Evolutionary conservation across 2,888 invertebrate species (phyloP).

Genomic region (Oconnorella tubifera): DNA sequence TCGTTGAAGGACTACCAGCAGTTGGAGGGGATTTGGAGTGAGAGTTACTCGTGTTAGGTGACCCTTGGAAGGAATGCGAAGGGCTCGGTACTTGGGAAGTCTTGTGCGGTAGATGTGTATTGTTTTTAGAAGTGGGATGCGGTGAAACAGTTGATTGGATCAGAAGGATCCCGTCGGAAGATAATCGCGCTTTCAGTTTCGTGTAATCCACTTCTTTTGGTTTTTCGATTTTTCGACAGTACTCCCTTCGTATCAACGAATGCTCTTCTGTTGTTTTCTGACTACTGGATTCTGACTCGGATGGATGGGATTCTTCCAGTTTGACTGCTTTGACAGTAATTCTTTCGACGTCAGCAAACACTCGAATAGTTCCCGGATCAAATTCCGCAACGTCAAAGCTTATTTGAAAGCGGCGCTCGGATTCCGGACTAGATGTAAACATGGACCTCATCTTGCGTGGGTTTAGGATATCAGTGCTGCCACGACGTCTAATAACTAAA

Average conservation of each 20-base stretch:
- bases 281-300: background rate
- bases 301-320: constrained; percentile 2
- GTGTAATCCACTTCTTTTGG: constrained; percentile 33
- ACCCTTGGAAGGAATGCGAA: constrained; percentile 33
- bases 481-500: constrained; percentile 26
- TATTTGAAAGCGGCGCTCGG: constrained; percentile 30
- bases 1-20: background rate
- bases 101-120: constrained; percentile 6
- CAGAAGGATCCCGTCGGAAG: constrained; percentile 33
- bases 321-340: constrained; percentile 32
- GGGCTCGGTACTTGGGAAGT: constrained; percentile 28
- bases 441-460: constrained; percentile 31
- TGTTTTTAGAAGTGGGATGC: background rate
- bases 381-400: constrained; percentile 33
- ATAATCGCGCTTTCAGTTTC: constrained; percentile 32
- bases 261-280: background rate
- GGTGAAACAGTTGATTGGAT: constrained; percentile 8
- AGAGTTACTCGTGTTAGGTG: no score
- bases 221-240: constrained; percentile 32
- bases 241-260: no score
- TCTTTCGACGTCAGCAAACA: constrained; percentile 30
- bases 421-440: constrained; percentile 33
- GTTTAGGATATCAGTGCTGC: constrained; percentile 33
- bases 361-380: constrained; percentile 25
- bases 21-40: constrained; percentile 29